phyloP scores from a whole-genome alignment of 2,888 invertebrate genomes.

The Watsonalla binaria region DNA sequence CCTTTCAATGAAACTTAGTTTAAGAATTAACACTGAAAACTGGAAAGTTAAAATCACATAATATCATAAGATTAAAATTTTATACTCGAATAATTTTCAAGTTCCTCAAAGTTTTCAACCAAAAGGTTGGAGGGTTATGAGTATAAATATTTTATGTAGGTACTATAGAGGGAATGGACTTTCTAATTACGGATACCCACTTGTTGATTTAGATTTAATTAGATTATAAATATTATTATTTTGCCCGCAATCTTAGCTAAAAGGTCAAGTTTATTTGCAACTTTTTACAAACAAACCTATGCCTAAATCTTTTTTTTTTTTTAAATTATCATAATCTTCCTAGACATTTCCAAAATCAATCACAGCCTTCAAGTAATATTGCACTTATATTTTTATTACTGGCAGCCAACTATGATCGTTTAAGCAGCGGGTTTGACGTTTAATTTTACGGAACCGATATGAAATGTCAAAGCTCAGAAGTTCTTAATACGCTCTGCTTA shows the following conservation, averaged over 20 bases:
- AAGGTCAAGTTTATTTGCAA: too few relatives aligned
- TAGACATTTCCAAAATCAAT: too few relatives aligned
- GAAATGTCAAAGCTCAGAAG: too few relatives aligned
- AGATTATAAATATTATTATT: neutral
- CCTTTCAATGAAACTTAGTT: slow-evolving; percentile 1
- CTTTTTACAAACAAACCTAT: too few relatives aligned
- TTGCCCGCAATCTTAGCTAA: neutral
- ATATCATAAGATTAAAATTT: slow-evolving; percentile 19
- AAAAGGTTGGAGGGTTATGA: slow-evolving; percentile 1
- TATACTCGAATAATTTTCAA: slow-evolving; percentile 10
- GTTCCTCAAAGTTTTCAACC: slow-evolving; percentile 1
- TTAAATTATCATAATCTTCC: too few relatives aligned
- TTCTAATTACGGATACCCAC: neutral
- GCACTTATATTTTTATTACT: too few relatives aligned
- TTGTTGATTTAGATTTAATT: neutral
- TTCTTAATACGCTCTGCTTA: too few relatives aligned
- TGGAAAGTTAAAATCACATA: slow-evolving; percentile 19
- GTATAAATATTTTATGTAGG: neutral
- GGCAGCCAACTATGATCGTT: too few relatives aligned
- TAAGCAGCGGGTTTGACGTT: too few relatives aligned
- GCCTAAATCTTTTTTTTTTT: too few relatives aligned
- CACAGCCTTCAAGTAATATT: too few relatives aligned
- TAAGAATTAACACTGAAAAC: slow-evolving; percentile 11
- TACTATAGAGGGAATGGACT: neutral
- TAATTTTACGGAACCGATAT: too few relatives aligned